These are phyloP conservation scores for Haliaeetus leucogaster DNA, from an alignment of 2,113 vertebrate genomes.

Conservation along the genomic window DNA sequence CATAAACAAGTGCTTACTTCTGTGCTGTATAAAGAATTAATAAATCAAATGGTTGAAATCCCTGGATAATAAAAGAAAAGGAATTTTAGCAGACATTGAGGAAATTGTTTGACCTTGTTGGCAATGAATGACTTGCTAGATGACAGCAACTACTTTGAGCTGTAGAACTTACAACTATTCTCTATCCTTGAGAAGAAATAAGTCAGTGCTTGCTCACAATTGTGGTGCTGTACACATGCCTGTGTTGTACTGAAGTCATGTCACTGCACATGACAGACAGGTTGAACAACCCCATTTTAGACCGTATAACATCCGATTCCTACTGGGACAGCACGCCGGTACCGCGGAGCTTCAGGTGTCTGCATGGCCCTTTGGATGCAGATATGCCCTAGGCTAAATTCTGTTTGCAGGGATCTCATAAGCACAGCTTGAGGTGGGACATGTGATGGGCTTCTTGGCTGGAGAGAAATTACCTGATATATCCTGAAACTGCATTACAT, in stretches of 20 bases:
- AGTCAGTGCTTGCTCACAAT: neutral
- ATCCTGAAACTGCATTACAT: neutral
- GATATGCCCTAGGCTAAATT: neutral
- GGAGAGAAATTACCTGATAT: neutral
- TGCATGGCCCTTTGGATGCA: neutral
- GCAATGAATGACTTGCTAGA: neutral
- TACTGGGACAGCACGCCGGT: rapidly evolving
- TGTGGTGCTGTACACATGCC: neutral
- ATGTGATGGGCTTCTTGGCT: neutral
- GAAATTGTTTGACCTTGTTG: neutral
- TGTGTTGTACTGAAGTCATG: neutral
- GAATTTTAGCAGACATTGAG: neutral
- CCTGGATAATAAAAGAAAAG: neutral
- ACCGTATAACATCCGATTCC: neutral
- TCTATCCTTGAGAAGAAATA: neutral
- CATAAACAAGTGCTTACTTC: neutral
- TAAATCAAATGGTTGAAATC: neutral
- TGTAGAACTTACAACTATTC: neutral
- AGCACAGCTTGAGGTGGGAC: neutral
- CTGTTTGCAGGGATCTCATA: neutral
- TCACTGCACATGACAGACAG: neutral
- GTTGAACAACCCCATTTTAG: neutral
- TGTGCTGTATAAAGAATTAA: neutral
- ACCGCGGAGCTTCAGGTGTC: neutral
- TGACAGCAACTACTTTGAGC: neutral